A percentile compares a stretch with the other conserved stretches of the same genome.
phyloP scores from a whole-genome alignment of 2,797 vertebrate genomes.

The Myotis myotis region DNA sequence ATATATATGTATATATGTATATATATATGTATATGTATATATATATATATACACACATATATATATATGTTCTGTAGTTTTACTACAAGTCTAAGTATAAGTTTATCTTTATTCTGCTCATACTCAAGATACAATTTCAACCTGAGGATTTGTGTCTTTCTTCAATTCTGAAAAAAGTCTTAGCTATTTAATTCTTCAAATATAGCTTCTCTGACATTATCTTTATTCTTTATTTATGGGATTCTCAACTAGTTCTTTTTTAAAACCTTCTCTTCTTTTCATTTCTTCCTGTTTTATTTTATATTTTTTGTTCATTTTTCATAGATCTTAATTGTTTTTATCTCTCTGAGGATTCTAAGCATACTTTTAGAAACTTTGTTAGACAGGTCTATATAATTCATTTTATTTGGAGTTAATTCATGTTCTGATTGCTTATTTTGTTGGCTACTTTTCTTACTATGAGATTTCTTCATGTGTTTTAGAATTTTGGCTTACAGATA shows the following conservation, averaged over 20 bases:
- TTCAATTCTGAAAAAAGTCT: background rate
- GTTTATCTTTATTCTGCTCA: background rate
- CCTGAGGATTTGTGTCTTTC: background rate
- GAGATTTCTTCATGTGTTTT: background rate
- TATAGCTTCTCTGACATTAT: background rate
- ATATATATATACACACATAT: too few species aligned
- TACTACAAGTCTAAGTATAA: background rate
- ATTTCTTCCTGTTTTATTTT: slow-evolving; percentile 11
- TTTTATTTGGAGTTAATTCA: slow-evolving; percentile 14
- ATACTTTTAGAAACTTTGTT: background rate
- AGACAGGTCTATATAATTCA: background rate
- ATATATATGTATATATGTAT: too few species aligned
- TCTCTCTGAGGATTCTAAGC: background rate
- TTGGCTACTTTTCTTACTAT: background rate
- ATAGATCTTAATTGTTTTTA: background rate
- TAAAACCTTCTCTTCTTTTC: background rate
- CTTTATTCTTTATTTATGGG: background rate
- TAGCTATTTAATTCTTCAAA: background rate
- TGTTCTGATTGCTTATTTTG: background rate
- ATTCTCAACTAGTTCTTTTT: background rate
- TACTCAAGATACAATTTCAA: background rate
- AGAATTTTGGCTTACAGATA: background rate
- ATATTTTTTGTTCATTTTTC: slow-evolving; percentile 39
- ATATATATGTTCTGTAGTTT: background rate
- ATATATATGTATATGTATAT: too few species aligned